Percentiles rank a stretch among this genome's conserved stretches.
Evolutionary conservation across 2,888 invertebrate genomes (phyloP).

Genomic region (Polylopha cassiicola): DNA sequence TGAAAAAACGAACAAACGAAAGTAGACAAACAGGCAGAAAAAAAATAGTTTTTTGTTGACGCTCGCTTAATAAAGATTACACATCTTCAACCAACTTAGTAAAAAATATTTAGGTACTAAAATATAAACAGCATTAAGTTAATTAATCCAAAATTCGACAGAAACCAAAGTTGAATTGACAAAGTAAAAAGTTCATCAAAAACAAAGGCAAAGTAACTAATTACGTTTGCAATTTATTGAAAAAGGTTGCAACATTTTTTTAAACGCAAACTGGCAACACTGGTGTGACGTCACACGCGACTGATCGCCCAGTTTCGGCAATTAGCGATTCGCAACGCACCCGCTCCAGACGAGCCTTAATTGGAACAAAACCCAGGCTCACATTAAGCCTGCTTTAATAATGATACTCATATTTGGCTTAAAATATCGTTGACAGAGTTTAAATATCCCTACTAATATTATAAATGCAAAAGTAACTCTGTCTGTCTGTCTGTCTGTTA

Average conservation of each 20-base stretch:
- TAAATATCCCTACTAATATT: not conserved
- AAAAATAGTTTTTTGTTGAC: too few relatives aligned
- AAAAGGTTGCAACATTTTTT: conserved; percentile 9
- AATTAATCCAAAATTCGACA: too few relatives aligned
- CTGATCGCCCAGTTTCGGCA: conserved; percentile 54
- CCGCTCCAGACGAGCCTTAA: conserved; percentile 43
- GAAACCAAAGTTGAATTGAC: too few relatives aligned
- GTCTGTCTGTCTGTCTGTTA: too few relatives aligned
- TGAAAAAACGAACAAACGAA: too few relatives aligned
- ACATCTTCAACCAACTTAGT: too few relatives aligned
- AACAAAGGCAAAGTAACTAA: not conserved
- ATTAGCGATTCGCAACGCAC: conserved; percentile 69
- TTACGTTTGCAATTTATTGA: conserved; percentile 6
- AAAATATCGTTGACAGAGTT: conserved; percentile 16
- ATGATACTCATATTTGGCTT: conserved; percentile 10
- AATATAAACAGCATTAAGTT: too few relatives aligned
- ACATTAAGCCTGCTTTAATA: conserved; percentile 25
- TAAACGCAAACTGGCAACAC: conserved; percentile 31
- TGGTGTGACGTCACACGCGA: conserved; percentile 43
- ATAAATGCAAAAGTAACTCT: too few relatives aligned
- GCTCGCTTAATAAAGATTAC: too few relatives aligned
- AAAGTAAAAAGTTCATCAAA: too few relatives aligned
- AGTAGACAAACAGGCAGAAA: too few relatives aligned
- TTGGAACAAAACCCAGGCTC: conserved; percentile 50
- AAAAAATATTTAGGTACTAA: too few relatives aligned